These are phyloP conservation scores for Hyalella azteca DNA, from an alignment of 2,888 invertebrate genomes.

Conservation along the genomic window DNA sequence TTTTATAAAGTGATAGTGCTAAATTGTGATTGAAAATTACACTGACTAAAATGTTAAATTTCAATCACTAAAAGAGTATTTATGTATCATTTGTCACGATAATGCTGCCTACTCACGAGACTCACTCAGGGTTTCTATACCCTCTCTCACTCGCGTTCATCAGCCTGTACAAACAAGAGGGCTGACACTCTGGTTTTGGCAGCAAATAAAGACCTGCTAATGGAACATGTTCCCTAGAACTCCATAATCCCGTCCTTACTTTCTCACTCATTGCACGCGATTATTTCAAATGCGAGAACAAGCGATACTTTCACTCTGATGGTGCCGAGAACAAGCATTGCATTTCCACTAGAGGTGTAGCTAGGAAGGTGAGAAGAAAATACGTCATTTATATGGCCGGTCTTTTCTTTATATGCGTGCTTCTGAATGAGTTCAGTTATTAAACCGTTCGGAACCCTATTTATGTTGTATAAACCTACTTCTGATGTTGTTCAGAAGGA, in stretches of 20 bases:
- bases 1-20: not conserved
- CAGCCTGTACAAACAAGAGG: constrained; percentile 11
- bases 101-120: too few species aligned
- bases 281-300: not conserved
- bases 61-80: not conserved
- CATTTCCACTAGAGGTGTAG: not conserved
- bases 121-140: not conserved
- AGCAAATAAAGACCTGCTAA: not conserved
- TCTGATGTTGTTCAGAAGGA: too few species aligned
- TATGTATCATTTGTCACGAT: too few species aligned
- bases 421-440: not conserved
- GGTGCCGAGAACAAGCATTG: not conserved
- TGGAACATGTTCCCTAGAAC: not conserved
- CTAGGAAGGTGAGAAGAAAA: not conserved
- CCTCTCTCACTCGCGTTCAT: not conserved
- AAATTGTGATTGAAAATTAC: not conserved
- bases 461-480: not conserved
- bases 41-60: not conserved
- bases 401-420: not conserved
- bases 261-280: not conserved
- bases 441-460: not conserved
- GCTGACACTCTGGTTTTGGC: constrained; percentile 8
- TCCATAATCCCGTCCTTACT: not conserved
- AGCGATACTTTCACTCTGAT: not conserved
- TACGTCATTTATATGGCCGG: too few species aligned